Evolutionary conservation across 2,888 invertebrate species (phyloP), one percentile per base, ranked within the genome.

Genomic region (Leptopilina myrica): DNA sequence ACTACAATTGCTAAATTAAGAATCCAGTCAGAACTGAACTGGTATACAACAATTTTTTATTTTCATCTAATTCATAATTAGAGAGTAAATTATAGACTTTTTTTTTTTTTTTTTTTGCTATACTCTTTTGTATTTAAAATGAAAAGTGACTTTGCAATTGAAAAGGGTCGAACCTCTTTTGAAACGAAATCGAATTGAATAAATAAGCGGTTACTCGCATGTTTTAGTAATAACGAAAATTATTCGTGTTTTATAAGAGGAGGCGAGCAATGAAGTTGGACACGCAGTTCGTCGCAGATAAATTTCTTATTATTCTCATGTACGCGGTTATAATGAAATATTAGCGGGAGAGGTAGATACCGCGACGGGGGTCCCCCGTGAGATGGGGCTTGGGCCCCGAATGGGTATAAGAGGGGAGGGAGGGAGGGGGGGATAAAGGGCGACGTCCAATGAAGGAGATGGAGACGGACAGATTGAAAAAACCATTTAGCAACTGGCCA

Each of bases 401-500:
- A 77, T 33, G 76, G 78, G 43, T 0, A 43, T 2, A 7, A 43
- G 49, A 8, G 11, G 56, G 77, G 53, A 26, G 67, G 77, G 53
- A 26, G 67, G 56, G 78, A 43, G 26, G 12, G 49, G 1, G 11
- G 12, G 77, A 40, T 62, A 67, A 78, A 65, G 73, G 64, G 59
- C 76, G 73, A 79, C 80, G 80, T 78, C 78, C 80, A 79, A 81
- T 78, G 82, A 78, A 81, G 82, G 80, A 84, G 84, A 83, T 82
- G 78, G 76, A 78, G 83, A 80, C 85, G 85, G 85, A 87, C 87
- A 89, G 87, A 91, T 91, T 90, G 90, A 91, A 91, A 90, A 91
- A 91, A 91, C 88, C 91, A 91, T 91, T 91, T 91, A 91, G 91
- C 90, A 91, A 90, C 90, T 90, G 90, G 90, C 90, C 89, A 91